These are phyloP conservation scores for Ctenodactylus gundi DNA, from an alignment of 2,113 vertebrate genomes.

Conservation along the genomic window DNA sequence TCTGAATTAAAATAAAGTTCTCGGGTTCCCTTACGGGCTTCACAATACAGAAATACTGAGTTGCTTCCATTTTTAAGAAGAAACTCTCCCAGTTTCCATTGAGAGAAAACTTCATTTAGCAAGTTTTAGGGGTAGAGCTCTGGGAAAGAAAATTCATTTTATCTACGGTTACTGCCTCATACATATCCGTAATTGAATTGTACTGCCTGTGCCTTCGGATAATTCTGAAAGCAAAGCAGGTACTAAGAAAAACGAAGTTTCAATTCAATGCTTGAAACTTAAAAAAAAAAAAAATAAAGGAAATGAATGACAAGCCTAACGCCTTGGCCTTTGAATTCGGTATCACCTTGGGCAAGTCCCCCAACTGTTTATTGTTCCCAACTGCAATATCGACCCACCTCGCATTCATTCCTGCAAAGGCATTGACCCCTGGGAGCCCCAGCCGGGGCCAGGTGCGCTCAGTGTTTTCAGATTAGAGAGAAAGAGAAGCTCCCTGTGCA, in stretches of 20 bases:
- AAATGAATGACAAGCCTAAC: neutral
- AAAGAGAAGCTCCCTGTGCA: neutral
- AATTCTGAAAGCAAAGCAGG: neutral
- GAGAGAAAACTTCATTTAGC: neutral
- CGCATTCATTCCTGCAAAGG: neutral
- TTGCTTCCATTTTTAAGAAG: conserved; percentile 35
- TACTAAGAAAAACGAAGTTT: neutral
- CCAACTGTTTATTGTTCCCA: conserved; percentile 42
- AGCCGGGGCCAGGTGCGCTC: neutral
- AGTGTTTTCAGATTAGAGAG: neutral
- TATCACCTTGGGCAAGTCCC: neutral
- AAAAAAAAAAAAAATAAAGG: neutral
- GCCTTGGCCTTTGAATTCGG: neutral
- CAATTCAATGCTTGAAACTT: conserved; percentile 21
- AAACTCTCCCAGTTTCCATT: neutral
- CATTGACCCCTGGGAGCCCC: neutral
- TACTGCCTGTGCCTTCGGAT: neutral
- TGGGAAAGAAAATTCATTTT: neutral
- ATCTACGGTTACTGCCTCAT: too few species aligned
- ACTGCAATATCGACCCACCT: conserved; percentile 4
- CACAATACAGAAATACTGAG: neutral
- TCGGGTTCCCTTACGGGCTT: neutral
- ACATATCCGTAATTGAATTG: neutral
- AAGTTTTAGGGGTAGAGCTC: neutral
- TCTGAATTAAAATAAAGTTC: neutral